These are phyloP conservation scores for Morone saxatilis DNA, from an alignment of 2,113 vertebrate genomes.

Conservation along the genomic window DNA sequence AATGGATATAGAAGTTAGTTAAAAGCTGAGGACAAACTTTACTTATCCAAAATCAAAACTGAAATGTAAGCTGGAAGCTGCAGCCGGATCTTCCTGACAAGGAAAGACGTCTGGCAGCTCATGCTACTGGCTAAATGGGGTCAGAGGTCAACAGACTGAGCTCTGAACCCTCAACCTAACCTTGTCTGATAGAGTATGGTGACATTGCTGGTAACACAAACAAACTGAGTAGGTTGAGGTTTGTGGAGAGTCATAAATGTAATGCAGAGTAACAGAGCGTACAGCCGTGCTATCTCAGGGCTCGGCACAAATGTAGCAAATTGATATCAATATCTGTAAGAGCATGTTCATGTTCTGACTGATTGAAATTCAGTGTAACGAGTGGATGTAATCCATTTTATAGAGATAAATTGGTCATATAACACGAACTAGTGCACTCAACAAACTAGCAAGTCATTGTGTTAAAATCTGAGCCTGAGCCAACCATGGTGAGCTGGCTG, in stretches of 20 bases:
- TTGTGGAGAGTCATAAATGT: slow-evolving; percentile 1
- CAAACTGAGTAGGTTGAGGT: slow-evolving; percentile 6
- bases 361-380: too few relatives aligned
- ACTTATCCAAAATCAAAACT: background rate
- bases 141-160: slow-evolving; percentile 22
- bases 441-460: too few relatives aligned
- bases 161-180: background rate
- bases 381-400: too few relatives aligned
- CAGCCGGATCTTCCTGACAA: slow-evolving; percentile 4
- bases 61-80: slow-evolving; percentile 14
- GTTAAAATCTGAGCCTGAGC: too few relatives aligned
- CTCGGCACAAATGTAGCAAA: too few relatives aligned
- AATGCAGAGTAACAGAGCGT: background rate
- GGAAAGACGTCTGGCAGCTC: slow-evolving; percentile 1
- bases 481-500: too few relatives aligned
- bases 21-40: background rate
- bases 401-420: too few relatives aligned
- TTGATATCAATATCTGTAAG: background rate
- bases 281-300: background rate
- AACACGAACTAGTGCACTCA: too few relatives aligned
- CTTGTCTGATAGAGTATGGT: slow-evolving; percentile 12
- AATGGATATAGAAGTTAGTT: slow-evolving; percentile 1
- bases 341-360: background rate
- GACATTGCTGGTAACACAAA: slow-evolving; percentile 13
- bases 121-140: slow-evolving; percentile 21